Conservation (phyloP, 2,113 vertebrate species). For the Tetraodon nigroviridis region DNA sequence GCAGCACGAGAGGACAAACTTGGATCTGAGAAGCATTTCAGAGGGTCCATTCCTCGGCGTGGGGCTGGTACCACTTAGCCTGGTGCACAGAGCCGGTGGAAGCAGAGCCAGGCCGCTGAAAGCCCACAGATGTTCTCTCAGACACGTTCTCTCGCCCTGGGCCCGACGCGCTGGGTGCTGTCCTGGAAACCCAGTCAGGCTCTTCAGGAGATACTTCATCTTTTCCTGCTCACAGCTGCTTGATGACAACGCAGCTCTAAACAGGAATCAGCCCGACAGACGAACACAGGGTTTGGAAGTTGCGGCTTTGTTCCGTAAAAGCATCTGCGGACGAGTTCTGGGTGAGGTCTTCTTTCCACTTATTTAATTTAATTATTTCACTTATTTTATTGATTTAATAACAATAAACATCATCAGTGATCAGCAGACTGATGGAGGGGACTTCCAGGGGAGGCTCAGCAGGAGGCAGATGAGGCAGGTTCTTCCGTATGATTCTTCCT, state of each 20-base stretch:
- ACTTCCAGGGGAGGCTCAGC: background rate
- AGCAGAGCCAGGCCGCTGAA: background rate
- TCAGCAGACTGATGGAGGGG: constrained; percentile 2
- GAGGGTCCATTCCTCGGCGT: background rate
- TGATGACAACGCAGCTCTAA: background rate
- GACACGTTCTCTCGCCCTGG: background rate
- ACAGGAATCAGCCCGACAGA: too few relatives aligned
- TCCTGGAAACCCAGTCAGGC: background rate
- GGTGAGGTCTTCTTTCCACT: too few relatives aligned
- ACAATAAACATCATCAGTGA: constrained; percentile 1
- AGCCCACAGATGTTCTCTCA: background rate
- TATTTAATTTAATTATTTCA: too few relatives aligned
- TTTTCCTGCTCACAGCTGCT: background rate
- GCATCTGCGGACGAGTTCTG: too few relatives aligned
- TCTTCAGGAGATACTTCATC: background rate
- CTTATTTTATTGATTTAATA: too few relatives aligned
- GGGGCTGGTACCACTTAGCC: background rate
- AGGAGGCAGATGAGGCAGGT: constrained; percentile 29
- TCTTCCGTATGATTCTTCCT: constrained; percentile 26
- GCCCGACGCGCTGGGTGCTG: background rate
- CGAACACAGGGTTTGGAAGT: too few relatives aligned
- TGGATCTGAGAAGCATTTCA: background rate
- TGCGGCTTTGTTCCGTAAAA: too few relatives aligned
- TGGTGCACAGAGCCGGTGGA: background rate
- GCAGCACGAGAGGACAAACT: background rate